Evolutionary conservation across 1,140 invertebrate species (phyloP).

Genomic region (Holotrichia oblita): DNA sequence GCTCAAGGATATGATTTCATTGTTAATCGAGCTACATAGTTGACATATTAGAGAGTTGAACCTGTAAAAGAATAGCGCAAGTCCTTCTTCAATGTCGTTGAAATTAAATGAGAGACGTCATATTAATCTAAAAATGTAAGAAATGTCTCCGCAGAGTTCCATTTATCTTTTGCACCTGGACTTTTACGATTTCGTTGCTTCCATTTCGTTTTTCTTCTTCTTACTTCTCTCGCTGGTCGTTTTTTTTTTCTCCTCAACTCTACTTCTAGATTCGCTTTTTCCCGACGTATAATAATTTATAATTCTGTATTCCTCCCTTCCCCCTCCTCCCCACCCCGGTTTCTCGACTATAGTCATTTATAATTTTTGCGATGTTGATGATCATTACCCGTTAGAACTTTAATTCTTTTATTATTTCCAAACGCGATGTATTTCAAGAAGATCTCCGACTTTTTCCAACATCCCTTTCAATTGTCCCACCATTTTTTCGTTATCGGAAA

Average conservation of each 20-base stretch:
- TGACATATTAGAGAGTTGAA: too few species aligned
- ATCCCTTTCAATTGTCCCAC: too few species aligned
- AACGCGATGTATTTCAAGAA: too few species aligned
- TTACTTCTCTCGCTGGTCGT: background rate
- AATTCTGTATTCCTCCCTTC: background rate
- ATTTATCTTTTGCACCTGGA: constrained; percentile 33
- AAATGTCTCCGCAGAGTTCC: constrained; percentile 28
- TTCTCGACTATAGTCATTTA: background rate
- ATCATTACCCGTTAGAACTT: background rate
- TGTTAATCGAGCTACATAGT: too few species aligned
- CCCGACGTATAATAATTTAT: too few species aligned
- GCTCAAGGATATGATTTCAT: too few species aligned
- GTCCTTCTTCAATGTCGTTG: background rate
- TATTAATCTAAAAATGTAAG: constrained; percentile 19
- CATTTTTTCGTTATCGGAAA: too few species aligned
- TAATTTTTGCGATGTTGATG: too few species aligned
- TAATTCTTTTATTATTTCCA: background rate
- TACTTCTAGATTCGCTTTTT: background rate
- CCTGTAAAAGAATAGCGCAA: too few species aligned
- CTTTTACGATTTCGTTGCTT: background rate
- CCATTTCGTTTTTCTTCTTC: background rate
- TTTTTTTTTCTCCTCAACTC: background rate
- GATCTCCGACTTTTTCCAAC: too few species aligned
- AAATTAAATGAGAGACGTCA: constrained; percentile 25
- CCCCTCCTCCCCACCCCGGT: background rate